A percentile compares a stretch with the other conserved stretches of the same genome.
Evolutionary conservation across 2,113 vertebrate genomes (phyloP).

Genomic region (Corythoichthys intestinalis): DNA sequence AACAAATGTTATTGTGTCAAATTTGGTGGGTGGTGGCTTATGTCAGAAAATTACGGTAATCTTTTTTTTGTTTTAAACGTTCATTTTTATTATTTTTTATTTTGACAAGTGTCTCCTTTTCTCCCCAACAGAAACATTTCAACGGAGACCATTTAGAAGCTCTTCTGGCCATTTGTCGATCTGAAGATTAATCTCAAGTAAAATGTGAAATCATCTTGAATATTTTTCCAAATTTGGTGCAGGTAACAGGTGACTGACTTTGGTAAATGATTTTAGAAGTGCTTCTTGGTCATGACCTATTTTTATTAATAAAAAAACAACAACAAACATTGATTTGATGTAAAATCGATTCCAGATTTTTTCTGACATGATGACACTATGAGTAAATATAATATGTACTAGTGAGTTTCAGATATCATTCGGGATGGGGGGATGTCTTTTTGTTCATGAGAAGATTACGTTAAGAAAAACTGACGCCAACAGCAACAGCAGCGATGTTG

Average conservation of each 20-base stretch:
- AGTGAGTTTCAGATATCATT: not conserved
- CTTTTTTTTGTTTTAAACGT: not conserved
- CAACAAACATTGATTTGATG: not conserved
- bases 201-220: not conserved
- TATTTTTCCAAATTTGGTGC: not conserved
- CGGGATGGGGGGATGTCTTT: not conserved
- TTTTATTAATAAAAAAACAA: conserved; percentile 5
- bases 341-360: too few relatives aligned
- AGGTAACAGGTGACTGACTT: not conserved
- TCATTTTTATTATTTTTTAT: not conserved
- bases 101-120: not conserved
- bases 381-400: too few relatives aligned
- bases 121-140: conserved; percentile 55
- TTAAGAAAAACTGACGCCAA: conserved; percentile 11
- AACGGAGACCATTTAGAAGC: conserved; percentile 62
- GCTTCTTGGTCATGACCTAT: not conserved
- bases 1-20: too few relatives aligned
- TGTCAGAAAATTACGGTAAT: too few relatives aligned
- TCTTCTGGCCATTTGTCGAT: conserved; percentile 63
- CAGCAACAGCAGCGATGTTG: conserved; percentile 21
- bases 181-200: conserved; percentile 58
- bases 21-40: too few relatives aligned
- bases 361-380: too few relatives aligned
- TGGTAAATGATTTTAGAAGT: not conserved
- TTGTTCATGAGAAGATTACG: not conserved